Evolutionary conservation across 2,113 vertebrate genomes (phyloP), one percentile per base, ranked within the genome.

Genomic region (Tor tambroides): DNA sequence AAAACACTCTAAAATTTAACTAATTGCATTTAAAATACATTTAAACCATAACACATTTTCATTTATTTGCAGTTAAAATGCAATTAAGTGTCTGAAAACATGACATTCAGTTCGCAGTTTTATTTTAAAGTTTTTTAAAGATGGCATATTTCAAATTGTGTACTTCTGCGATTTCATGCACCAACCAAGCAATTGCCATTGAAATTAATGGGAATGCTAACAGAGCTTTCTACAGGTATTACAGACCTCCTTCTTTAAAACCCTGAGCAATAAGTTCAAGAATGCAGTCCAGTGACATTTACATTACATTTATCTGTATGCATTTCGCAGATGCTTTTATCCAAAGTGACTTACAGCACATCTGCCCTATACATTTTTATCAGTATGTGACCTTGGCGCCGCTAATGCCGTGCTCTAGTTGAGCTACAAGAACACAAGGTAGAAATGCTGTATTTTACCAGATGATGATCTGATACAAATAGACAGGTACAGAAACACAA

Each of bases 381-480:
- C 23, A n/a, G 72, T 46, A 46, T 15, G 23, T 19, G 35, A 59
- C 54, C 32, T 41, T 26, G 21, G 11, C 38, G 26, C 11, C 2
- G 11, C 10, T 46, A 75, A 75, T 46, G 38, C 23, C 38, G 43
- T 23, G 46, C 30, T 23, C 32, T 38, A 38, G 19, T 19, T 30
- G 46, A 19, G 75, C 43, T 51, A 28, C 46, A 54, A 30, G 30
- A 72, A 61, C 61, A 38, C 14, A 4, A 30, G 26, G 17, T 41
- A 71, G 38, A 87, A 67, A 30, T 84, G 41, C 26, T 63, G 65
- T 43, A 75, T 87, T 43, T 17, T 23, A 65, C 28, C 9, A 84
- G 12, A 4, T 32, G 32, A 23, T 35, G 72, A 87, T 56, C 23
- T 54, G 61, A 77, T 69, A 43, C 30, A 19, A 77, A 30, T 21